phyloP scores from a whole-genome alignment of 2,888 invertebrate species.

The Drosophila anomelani region DNA sequence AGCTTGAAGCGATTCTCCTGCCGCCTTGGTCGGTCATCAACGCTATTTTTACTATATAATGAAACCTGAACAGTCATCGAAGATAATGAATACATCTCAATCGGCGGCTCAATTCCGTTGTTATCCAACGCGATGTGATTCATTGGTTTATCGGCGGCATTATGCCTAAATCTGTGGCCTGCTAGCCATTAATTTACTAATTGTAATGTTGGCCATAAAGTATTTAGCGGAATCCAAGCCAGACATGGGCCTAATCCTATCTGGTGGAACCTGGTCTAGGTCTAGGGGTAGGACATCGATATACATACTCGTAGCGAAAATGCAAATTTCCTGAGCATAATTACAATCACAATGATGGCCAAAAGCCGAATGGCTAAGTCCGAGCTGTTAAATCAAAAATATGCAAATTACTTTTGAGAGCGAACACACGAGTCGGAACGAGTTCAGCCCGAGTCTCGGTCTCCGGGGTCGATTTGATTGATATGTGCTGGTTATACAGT shows the following conservation, averaged over 20 bases:
- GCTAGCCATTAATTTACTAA: constrained; percentile 60
- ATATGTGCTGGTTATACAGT: constrained; percentile 72
- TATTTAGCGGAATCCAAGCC: constrained; percentile 42
- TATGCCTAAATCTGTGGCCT: constrained; percentile 51
- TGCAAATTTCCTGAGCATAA: constrained; percentile 44
- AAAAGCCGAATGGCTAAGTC: constrained; percentile 54
- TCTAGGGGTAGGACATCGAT: constrained; percentile 52
- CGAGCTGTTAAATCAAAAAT: constrained; percentile 80
- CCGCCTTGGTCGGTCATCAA: constrained; percentile 15
- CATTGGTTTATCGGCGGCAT: constrained; percentile 50
- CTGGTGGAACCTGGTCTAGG: constrained; percentile 47
- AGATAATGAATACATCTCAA: constrained; percentile 66
- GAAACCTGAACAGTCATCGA: constrained; percentile 67
- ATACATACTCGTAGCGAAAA: constrained; percentile 23
- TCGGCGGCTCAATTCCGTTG: constrained; percentile 29
- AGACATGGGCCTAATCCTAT: constrained; percentile 50
- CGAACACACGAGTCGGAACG: constrained; percentile 54
- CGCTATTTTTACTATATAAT: constrained; percentile 35
- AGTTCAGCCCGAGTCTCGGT: constrained; percentile 19
- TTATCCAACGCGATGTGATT: constrained; percentile 51
- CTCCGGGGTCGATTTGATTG: constrained; percentile 57
- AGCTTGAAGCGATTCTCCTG: constrained; percentile 17
- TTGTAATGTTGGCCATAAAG: constrained; percentile 53
- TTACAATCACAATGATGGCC: constrained; percentile 64
- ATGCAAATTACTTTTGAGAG: constrained; percentile 73